Percentiles rank a stretch among this genome's conserved stretches.
Evolutionary conservation across 2,113 vertebrate species (phyloP).

Genomic region (Vidua macroura): DNA sequence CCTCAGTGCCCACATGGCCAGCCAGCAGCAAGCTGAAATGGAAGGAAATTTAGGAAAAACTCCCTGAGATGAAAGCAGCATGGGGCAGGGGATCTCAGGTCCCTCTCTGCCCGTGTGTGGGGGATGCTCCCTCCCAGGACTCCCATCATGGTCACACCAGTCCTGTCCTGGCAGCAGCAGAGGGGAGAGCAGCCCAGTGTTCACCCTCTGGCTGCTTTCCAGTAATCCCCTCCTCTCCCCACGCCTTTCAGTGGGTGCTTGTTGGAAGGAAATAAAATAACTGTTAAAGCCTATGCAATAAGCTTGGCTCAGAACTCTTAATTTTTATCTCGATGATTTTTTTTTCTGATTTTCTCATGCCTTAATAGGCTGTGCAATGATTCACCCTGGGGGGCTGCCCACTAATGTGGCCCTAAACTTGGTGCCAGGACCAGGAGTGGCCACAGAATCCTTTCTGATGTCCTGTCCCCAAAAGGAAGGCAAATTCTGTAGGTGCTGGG

Average conservation of each 20-base stretch:
- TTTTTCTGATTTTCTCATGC: background rate
- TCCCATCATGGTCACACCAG: accelerated
- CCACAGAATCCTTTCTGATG: background rate
- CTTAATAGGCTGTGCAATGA: too few species aligned
- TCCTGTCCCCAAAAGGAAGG: background rate
- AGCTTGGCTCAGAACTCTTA: background rate
- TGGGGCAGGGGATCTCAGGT: background rate
- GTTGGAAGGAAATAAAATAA: background rate
- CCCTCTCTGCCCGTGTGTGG: accelerated
- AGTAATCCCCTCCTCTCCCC: background rate
- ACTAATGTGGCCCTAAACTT: background rate
- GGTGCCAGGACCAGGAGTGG: background rate
- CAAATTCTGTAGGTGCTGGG: background rate
- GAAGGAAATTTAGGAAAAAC: background rate
- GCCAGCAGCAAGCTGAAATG: background rate
- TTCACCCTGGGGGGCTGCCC: background rate
- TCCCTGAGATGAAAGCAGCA: background rate
- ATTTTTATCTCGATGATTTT: background rate
- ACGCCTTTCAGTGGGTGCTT: background rate
- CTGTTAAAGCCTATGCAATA: background rate
- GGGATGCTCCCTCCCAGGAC: background rate
- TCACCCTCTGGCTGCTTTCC: background rate
- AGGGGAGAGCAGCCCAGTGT: background rate
- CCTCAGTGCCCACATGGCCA: background rate
- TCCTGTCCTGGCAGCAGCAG: background rate